Evolutionary conservation across 2,113 vertebrate genomes (phyloP).

Genomic region (Bolborhynchus lineola): DNA sequence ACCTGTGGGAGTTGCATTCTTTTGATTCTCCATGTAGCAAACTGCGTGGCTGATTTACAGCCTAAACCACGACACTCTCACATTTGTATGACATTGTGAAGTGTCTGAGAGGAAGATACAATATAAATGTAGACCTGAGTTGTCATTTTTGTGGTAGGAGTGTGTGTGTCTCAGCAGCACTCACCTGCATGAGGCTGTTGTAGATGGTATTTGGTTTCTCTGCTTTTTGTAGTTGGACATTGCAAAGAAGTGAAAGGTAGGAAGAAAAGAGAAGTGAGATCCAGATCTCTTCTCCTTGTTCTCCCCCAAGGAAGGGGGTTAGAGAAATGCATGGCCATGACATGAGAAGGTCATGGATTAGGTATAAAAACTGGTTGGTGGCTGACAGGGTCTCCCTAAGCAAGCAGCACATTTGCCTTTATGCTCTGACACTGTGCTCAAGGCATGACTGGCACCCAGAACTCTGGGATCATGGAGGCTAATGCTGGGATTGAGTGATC

Average conservation of each 20-base stretch:
- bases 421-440: rapidly evolving
- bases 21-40: too few relatives aligned
- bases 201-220: not conserved
- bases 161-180: not conserved
- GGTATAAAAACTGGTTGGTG: not conserved
- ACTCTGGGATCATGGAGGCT: rapidly evolving
- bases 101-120: not conserved
- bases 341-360: not conserved
- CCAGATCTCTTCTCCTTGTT: not conserved
- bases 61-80: not conserved
- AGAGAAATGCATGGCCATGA: not conserved
- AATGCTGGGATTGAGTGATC: rapidly evolving
- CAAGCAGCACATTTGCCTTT: rapidly evolving
- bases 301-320: not conserved
- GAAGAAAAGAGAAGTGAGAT: not conserved
- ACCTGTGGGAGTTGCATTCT: too few relatives aligned
- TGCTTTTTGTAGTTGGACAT: not conserved
- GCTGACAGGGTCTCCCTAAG: not conserved
- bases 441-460: not conserved
- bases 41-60: too few relatives aligned
- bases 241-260: not conserved
- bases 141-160: not conserved
- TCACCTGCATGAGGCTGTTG: rapidly evolving
- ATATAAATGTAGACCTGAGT: not conserved
- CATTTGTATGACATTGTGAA: not conserved